Evolutionary conservation across 2,888 invertebrate species (phyloP), one percentile per base, ranked within the genome.

Genomic region (Lasioglossum malachurum): DNA sequence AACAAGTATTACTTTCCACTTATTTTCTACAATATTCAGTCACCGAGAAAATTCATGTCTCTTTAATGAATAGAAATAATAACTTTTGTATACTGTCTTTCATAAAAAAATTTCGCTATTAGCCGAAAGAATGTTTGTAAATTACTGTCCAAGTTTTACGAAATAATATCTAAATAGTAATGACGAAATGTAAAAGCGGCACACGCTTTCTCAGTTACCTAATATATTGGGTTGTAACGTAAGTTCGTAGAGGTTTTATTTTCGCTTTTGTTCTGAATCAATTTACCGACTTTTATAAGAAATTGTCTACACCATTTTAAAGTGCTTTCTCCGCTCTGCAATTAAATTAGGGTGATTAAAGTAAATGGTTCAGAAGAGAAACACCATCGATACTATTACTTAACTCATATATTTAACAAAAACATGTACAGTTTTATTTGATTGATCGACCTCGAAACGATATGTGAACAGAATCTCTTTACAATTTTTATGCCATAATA

Each of bases 401-500:
- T 74, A 85, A 80, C 74, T 71, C 67, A 69, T 88, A 82, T 88
- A 89, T 88, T 91, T 87, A 89, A 90, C 88, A 91, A 87, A 91
- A 90, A 87, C 88, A 90, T 89, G 77, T 91, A 90, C 84, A 90
- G 38, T 73, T 82, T 83, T 80, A 67, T 83, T 78, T 86, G 64
- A 73, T 81, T 82, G 64, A 38, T 27, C 84, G 80, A 90, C 86
- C 77, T 88, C 82, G 85, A 89, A 89, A 88, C 79, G 92, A 91
- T 91, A 91, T 91, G 92, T 91, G 78, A 91, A 91, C 92, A 86
- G 86, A 92, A 91, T 80, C 23, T 84, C 75, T 87, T 91, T 88
- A 87, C 80, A 91, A 69, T 87, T 84, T 90, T 88, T 83, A n/a
- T n/a, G n/a, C n/a, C n/a, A n/a, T n/a, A n/a, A n/a, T n/a, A n/a